A percentile compares a stretch with the other conserved stretches of the same genome.
phyloP scores from a whole-genome alignment of 2,797 vertebrate genomes.

The Phrynocephalus vlangalii region DNA sequence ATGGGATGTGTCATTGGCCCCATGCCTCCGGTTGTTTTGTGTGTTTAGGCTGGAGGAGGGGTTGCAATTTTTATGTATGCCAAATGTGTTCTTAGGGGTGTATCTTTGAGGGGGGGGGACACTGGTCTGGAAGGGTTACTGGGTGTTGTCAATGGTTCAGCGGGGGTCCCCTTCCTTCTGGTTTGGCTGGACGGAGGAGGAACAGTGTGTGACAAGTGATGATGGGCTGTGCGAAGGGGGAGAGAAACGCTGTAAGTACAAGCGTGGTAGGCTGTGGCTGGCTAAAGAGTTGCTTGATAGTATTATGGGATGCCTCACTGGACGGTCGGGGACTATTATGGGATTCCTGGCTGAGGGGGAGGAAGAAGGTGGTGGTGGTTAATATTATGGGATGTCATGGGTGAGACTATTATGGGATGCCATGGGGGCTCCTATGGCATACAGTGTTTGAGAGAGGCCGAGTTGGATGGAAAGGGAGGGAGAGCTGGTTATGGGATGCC shows the following conservation, averaged over 20 bases:
- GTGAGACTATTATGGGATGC: slow-evolving; percentile 74
- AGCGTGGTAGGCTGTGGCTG: slow-evolving; percentile 50
- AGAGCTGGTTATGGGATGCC: slow-evolving; percentile 73
- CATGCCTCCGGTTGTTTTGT: slow-evolving; percentile 26
- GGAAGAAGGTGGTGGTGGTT: slow-evolving; percentile 13
- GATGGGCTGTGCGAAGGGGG: slow-evolving; percentile 59
- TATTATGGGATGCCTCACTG: slow-evolving; percentile 70
- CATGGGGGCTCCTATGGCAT: slow-evolving; percentile 71
- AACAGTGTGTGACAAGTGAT: slow-evolving; percentile 43
- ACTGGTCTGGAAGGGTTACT: neutral
- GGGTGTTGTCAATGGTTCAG: neutral
- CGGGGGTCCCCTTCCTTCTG: neutral
- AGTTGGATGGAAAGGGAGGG: slow-evolving; percentile 44
- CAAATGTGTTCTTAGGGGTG: neutral
- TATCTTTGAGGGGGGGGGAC: neutral
- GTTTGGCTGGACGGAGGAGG: slow-evolving; percentile 37
- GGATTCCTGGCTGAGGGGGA: slow-evolving; percentile 58
- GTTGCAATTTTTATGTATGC: neutral
- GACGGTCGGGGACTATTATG: slow-evolving; percentile 66
- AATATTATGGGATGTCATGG: slow-evolving; percentile 81
- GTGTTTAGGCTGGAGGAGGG: neutral
- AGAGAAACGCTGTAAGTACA: slow-evolving; percentile 1
- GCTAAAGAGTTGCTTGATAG: slow-evolving; percentile 45
- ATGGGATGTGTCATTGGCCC: slow-evolving; percentile 45
- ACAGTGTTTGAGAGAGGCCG: slow-evolving; percentile 70